These are phyloP conservation scores for Caradrina clavipalpis DNA, from an alignment of 2,888 invertebrate genomes.

Conservation along the genomic window DNA sequence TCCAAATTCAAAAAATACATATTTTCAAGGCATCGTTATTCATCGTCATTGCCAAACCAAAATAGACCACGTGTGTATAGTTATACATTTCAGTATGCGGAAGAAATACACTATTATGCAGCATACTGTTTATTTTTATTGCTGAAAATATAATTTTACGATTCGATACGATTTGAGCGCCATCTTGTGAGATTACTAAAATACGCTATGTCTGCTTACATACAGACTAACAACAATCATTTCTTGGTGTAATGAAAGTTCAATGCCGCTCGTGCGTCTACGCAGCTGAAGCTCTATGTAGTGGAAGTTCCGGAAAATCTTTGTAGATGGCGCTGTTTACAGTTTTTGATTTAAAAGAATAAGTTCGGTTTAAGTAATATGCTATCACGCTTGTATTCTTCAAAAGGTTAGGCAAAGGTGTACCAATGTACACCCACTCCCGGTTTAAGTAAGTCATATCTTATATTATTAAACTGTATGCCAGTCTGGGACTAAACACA, in stretches of 20 bases:
- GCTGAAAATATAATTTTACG: not conserved
- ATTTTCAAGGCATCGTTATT: too few species aligned
- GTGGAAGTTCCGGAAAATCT: conserved; percentile 6
- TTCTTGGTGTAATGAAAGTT: conserved; percentile 23
- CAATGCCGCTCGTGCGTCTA: conserved; percentile 14
- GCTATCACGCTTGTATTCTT: too few species aligned
- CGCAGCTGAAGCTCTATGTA: conserved; percentile 8
- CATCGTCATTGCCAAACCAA: too few species aligned
- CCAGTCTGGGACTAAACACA: too few species aligned
- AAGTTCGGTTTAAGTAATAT: not conserved
- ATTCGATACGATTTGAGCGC: conserved; percentile 9
- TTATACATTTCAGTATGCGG: not conserved
- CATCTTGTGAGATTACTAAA: conserved; percentile 32
- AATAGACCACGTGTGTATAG: too few species aligned
- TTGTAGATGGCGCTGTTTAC: conserved; percentile 34
- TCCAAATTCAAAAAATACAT: too few species aligned
- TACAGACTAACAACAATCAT: not conserved
- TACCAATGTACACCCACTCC: too few species aligned
- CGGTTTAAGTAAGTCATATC: not conserved
- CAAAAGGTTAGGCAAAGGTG: too few species aligned
- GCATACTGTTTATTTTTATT: not conserved
- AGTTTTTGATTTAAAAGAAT: not conserved
- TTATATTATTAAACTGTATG: too few species aligned
- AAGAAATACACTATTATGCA: not conserved
- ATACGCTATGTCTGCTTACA: not conserved